phyloP scores from a whole-genome alignment of 2,888 invertebrate genomes.

The Helobdella robusta region DNA sequence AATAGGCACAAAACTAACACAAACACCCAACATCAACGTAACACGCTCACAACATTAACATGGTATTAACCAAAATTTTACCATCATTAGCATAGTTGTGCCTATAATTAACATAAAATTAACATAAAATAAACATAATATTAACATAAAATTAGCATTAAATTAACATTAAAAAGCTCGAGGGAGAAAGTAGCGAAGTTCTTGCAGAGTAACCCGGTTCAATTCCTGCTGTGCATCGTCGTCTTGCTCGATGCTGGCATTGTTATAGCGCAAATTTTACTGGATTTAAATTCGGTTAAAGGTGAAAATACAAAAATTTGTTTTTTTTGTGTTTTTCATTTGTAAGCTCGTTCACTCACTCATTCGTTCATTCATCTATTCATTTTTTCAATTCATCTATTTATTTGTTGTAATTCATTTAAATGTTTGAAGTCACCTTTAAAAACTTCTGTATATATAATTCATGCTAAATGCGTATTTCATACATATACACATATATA shows the following conservation, averaged over 20 bases:
- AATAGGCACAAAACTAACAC: too few relatives aligned
- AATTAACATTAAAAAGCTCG: constrained; percentile 21
- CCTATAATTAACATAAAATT: too few relatives aligned
- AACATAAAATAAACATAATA: too few relatives aligned
- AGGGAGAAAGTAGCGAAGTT: constrained; percentile 35
- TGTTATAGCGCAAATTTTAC: constrained; percentile 37
- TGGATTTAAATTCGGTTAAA: constrained; percentile 35
- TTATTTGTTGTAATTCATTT: background rate
- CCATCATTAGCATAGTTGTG: too few relatives aligned
- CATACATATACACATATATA: background rate
- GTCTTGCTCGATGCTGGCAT: constrained; percentile 36
- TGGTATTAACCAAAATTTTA: too few relatives aligned
- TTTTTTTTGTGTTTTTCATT: background rate
- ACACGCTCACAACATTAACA: too few relatives aligned
- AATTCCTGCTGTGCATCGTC: constrained; percentile 35
- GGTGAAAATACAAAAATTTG: background rate
- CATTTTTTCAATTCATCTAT: background rate
- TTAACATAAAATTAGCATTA: too few relatives aligned
- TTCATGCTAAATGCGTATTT: background rate
- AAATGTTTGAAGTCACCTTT: background rate
- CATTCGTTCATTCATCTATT: background rate
- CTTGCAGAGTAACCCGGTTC: constrained; percentile 35
- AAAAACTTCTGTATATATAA: background rate
- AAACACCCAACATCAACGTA: too few relatives aligned
- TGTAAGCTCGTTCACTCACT: background rate